Base-by-base conservation (phyloP, 2,888 invertebrate species). In the Nemotelus nigrinus region DNA sequence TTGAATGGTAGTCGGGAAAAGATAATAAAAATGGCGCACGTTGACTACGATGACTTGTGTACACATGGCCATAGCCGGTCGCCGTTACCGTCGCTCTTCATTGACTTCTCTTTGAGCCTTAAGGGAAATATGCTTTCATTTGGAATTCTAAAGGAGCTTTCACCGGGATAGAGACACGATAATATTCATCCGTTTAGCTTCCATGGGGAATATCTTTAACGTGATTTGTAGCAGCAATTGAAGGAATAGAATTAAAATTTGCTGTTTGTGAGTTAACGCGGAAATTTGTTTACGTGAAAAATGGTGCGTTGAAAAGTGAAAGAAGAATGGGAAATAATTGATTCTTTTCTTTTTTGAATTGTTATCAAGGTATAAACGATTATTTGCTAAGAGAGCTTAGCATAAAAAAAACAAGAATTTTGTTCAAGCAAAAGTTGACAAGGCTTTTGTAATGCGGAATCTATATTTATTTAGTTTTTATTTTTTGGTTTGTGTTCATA, bases 121-220 rank as follows among this genome's bases (percentile, higher is more conserved):
- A 6, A 67, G 67, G 6, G 48, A 25, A 67, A 67, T 43, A 48
- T 67, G 48, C 25, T 67, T 67, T 39, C 48, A 67, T 67, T 67
- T 48, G 3, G 48, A 67, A 67, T 67, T 67, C 67, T 25, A 48
- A 47, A 67, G 50, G 67, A n/a, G 44, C 67, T 48, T 47, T 48
- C 3, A 7, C 43, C 25, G 25, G 47, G 50, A 67, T 67, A 67
- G 48, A 25, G 45, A 64, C 44, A 45, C 50, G 67, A 67, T 67
- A 67, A 67, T 67, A 41, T 67, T 67, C 67, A 67, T 67, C n/a
- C 67, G n/a, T 67, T 48, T 67, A 64, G 44, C 3, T 8, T 39
- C 67, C 48, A n/a, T 64, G 6, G 67, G 67, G 67, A 48, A 67
- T 67, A 7, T 67, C 25, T 67, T 67, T 67, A n/a, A 47, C 67